Evolutionary conservation across 2,888 invertebrate species (phyloP).

Genomic region (Zygothrica quintamaculata): DNA sequence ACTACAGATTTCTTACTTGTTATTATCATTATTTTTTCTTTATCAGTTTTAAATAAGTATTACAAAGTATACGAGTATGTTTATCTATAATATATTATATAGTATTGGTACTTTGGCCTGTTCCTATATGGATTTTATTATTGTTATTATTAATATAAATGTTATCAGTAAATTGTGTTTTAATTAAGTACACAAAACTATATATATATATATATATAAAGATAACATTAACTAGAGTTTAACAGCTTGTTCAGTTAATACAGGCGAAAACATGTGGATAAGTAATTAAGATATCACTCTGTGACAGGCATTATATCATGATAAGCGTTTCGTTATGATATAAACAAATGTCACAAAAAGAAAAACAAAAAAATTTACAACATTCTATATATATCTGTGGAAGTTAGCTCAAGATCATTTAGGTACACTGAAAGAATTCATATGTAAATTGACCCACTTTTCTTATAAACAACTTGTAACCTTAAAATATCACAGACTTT

Average conservation of each 20-base stretch:
- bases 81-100: too few species aligned
- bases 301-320: conserved; percentile 34
- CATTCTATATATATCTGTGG: too few species aligned
- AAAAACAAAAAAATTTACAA: too few species aligned
- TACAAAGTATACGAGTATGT: too few species aligned
- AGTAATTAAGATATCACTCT: conserved; percentile 43
- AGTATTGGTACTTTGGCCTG: background rate
- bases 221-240: conserved; percentile 37
- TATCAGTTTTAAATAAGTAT: too few species aligned
- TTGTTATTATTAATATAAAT: background rate
- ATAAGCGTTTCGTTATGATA: conserved; percentile 32
- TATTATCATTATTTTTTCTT: too few species aligned
- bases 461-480: too few species aligned
- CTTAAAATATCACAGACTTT: too few species aligned
- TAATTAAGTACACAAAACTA: conserved; percentile 29
- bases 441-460: too few species aligned
- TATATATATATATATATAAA: conserved; percentile 7
- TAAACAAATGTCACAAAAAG: conserved; percentile 7
- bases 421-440: background rate
- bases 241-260: conserved; percentile 40
- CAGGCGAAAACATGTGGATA: conserved; percentile 20
- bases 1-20: too few species aligned
- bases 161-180: conserved; percentile 32
- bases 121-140: too few species aligned
- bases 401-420: background rate